phyloP scores from a whole-genome alignment of 2,113 vertebrate species.

The Thunnus thynnus region DNA sequence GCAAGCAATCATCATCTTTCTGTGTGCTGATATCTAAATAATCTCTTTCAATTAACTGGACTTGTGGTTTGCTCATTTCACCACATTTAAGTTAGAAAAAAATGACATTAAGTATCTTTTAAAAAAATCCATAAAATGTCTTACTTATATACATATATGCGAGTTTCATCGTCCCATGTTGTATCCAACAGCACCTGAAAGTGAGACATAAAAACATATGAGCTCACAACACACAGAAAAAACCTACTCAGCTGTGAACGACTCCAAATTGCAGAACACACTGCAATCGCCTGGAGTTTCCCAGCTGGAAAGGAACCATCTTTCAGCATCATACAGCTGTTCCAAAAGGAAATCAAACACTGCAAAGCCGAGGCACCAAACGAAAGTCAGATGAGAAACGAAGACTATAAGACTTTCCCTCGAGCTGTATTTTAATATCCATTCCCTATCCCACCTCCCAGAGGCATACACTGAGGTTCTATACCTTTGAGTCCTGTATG shows the following conservation, averaged over 20 bases:
- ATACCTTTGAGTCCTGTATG: constrained; percentile 88
- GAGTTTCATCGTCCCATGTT: constrained; percentile 40
- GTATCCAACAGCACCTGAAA: constrained; percentile 63
- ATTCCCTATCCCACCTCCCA: constrained; percentile 22
- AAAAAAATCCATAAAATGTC: background rate
- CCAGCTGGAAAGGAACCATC: constrained; percentile 71
- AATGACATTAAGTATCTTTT: background rate
- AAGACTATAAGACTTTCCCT: constrained; percentile 20
- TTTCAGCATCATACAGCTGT: constrained; percentile 63
- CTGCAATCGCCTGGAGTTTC: constrained; percentile 53
- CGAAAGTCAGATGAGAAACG: constrained; percentile 17
- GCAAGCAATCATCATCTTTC: background rate
- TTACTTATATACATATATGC: constrained; percentile 46
- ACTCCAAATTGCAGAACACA: constrained; percentile 58
- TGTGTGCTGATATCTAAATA: too few relatives aligned
- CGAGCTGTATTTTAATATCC: constrained; percentile 36
- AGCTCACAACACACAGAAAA: background rate
- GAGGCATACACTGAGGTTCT: background rate
- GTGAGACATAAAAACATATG: constrained; percentile 51
- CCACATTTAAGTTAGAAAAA: background rate
- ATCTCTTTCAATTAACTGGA: background rate
- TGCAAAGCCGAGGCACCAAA: constrained; percentile 26
- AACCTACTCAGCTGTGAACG: constrained; percentile 54
- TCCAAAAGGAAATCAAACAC: constrained; percentile 58
- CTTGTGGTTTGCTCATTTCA: constrained; percentile 1